Evolutionary conservation across 2,797 vertebrate genomes (phyloP), one percentile per base, ranked within the genome.

Genomic region (Danio aesculapii): DNA sequence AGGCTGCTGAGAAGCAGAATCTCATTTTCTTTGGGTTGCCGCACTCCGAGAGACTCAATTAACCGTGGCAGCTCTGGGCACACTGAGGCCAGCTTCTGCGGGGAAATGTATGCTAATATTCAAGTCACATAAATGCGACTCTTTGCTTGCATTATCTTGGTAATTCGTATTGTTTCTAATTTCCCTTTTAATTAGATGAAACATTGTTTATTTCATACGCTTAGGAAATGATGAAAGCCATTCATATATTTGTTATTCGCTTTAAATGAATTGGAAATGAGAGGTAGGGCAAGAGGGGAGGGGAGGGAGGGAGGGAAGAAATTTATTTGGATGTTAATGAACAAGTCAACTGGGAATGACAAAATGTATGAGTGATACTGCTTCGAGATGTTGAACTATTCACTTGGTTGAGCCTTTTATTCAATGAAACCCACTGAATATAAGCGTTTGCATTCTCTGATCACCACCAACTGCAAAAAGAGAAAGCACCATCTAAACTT

Each of bases 11-110:
- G 92, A 81, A 99, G 92, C 52, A 99, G 92, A 88, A 99, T 95
- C 91, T 99, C 98, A 79, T 99, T 98, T 90, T 98, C 96, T 89
- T 96, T 98, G 2, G 96, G 96, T 77, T 96, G 95, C 84, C 96
- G 95, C 75, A 96, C 91, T 0, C 94, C 96, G 90, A 98, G 93
- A 0, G 96, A 96, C 84, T 93, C 95, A 88, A 98, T 94, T 55
- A 99, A 94, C 88, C 96, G 96, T 86, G 96, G 97, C 88, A 99
- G 93, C 83, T 95, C 97, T 84, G 97, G 95, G 73, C 97, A 98
- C 79, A 99, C 87, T 0, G 86, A 94, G 82, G 95, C 93, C 93
- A 99, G 71, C 91, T 96, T 97, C 98, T 99, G 91, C 67, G 88
- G 78, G 84, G 87, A 67, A 91, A 59, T 41, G 21, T 43, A 64